These are phyloP conservation scores for Ciconia stormi DNA, from an alignment of 2,113 vertebrate species.

Conservation along the genomic window DNA sequence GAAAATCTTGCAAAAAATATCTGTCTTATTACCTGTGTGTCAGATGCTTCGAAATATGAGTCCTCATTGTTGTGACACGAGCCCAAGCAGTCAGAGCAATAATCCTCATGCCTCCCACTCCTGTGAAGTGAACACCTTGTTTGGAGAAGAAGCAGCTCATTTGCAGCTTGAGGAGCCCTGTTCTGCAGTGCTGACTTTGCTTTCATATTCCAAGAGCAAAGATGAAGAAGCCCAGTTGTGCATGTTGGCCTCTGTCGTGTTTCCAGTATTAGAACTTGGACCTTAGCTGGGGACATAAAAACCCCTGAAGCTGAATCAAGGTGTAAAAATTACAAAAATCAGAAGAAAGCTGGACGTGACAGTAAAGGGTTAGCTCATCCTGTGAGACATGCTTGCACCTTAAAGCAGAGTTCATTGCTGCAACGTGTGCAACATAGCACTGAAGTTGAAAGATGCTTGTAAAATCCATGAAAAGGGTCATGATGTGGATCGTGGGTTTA, in stretches of 20 bases:
- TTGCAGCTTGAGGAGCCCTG: constrained; percentile 12
- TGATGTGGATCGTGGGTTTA: not conserved
- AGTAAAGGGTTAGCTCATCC: not conserved
- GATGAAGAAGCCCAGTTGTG: constrained; percentile 72
- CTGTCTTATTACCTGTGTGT: constrained; percentile 63
- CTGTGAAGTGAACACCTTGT: constrained; percentile 72
- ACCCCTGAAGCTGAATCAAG: not conserved
- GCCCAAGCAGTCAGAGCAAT: not conserved
- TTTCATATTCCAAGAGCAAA: constrained; percentile 41
- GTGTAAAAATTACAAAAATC: not conserved
- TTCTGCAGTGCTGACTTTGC: not conserved
- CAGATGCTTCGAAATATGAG: constrained; percentile 69
- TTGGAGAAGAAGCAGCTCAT: constrained; percentile 52
- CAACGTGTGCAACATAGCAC: not conserved
- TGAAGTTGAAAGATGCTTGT: not conserved
- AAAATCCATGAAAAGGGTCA: constrained; percentile 29
- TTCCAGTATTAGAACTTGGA: constrained; percentile 37
- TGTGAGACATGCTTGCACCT: not conserved
- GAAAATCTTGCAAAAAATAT: constrained; percentile 52
- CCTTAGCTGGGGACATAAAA: not conserved
- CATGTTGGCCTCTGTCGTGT: constrained; percentile 62
- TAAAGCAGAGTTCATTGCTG: constrained; percentile 1
- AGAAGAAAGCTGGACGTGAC: not conserved
- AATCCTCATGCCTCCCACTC: constrained; percentile 50
- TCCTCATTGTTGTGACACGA: constrained; percentile 57